Base-by-base conservation (phyloP, 2,113 vertebrate species). In the Dromas ardeola region DNA sequence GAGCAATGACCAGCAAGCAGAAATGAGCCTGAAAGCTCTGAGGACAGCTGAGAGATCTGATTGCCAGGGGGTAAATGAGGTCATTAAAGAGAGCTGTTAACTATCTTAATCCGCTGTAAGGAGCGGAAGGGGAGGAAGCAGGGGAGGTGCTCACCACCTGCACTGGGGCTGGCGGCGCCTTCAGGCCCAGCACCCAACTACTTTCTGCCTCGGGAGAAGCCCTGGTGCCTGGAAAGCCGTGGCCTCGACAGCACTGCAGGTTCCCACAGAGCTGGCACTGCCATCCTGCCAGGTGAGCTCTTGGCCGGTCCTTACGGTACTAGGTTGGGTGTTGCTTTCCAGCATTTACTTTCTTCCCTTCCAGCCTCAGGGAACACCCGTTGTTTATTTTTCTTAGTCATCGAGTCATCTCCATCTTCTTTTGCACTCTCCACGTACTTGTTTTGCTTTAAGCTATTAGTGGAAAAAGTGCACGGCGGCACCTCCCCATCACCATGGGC, bases 191-290 rank as follows among this genome's bases (percentile, higher is more conserved):
- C 58, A 49, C 17, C 11, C 23, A 49, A n/a, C 18, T 88, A 55
- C 34, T 30, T 14, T 78, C 26, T 67, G 42, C 50, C 13, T 58
- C 4, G 0, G n/a, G n/a, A 81, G 61, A 74, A 76, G 65, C 20
- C 15, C 21, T 0, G 0, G 59, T 79, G 25, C 38, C 47, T 63
- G 61, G 26, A 15, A 38, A 55, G 66, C 65, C 2, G 1, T 6
- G 9, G 40, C 42, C n/a, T 55, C 2, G 0, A 0, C 25, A 84
- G 59, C 69, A 34, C 43, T 1, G 1, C 11, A 9, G 19, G 27
- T 19, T 63, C n/a, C 52, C 1, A 0, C 30, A 30, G 69, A 78
- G 32, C 26, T 1, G 1, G 26, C 14, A 8, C 23, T 0, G 4
- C 55, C 0, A 0, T 67, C 32, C 55, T 49, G 20, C 45, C 61